Evolutionary conservation across 2,888 invertebrate genomes (phyloP).

Genomic region (Cosmopolites sordidus): DNA sequence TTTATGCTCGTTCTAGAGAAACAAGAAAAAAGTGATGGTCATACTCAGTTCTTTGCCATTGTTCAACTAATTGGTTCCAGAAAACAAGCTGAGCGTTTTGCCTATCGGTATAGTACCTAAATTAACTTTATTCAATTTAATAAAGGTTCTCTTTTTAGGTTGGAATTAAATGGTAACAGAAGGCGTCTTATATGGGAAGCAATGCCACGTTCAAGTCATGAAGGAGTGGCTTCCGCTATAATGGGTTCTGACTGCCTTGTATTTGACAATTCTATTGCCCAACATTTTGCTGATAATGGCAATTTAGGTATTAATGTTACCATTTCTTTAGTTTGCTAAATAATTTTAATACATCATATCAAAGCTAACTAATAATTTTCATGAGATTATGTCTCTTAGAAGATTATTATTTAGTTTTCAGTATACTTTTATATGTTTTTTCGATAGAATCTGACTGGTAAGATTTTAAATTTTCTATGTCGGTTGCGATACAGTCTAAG

Average conservation of each 20-base stretch:
- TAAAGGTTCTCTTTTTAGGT: constrained; percentile 50
- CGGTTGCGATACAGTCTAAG: neutral
- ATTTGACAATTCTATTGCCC: constrained; percentile 97
- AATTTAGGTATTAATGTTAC: constrained; percentile 99
- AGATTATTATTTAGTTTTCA: constrained; percentile 5
- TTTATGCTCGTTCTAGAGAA: constrained; percentile 99
- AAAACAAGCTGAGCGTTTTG: constrained; percentile 98
- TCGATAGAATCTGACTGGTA: constrained; percentile 3
- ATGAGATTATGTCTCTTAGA: neutral
- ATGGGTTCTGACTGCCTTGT: constrained; percentile 97
- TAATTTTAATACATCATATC: neutral
- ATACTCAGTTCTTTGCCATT: constrained; percentile 95
- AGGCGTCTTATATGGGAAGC: constrained; percentile 98
- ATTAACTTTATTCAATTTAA: neutral
- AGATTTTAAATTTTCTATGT: constrained; percentile 4
- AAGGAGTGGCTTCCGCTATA: constrained; percentile 96
- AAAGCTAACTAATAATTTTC: neutral
- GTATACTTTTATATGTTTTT: constrained; percentile 3
- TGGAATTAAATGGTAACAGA: constrained; percentile 94
- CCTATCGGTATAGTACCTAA: constrained; percentile 67
- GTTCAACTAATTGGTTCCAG: constrained; percentile 98
- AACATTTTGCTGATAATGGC: constrained; percentile 97
- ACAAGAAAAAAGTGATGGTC: constrained; percentile 95
- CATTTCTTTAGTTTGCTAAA: constrained; percentile 78
- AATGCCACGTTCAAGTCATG: constrained; percentile 96